A percentile compares a stretch with the other conserved stretches of the same genome.
phyloP scores from a whole-genome alignment of 2,113 vertebrate species.

The Boulengeromyrus knoepffleri region DNA sequence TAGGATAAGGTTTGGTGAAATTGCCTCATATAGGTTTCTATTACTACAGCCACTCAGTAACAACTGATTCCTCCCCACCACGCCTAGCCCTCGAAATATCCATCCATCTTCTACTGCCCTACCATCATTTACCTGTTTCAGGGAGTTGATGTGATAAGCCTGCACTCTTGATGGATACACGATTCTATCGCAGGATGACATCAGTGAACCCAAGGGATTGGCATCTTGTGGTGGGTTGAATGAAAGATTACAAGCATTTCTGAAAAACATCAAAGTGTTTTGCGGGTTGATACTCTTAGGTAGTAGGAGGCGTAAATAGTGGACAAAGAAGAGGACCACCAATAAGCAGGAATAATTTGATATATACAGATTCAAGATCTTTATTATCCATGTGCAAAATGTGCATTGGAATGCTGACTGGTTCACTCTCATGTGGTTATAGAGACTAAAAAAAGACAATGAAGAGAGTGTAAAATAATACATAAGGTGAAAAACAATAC shows the following conservation, averaged over 20 bases:
- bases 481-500: not conserved
- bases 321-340: not conserved
- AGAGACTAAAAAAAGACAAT: not conserved
- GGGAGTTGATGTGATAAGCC: not conserved
- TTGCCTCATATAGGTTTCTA: not conserved
- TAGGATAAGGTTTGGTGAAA: not conserved
- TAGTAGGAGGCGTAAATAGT: not conserved
- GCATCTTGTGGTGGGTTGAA: not conserved
- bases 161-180: not conserved
- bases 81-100: not conserved
- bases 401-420: not conserved
- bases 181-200: not conserved
- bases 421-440: not conserved
- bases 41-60: not conserved
- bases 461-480: not conserved
- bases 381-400: not conserved
- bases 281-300: not conserved
- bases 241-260: not conserved
- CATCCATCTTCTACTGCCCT: constrained; percentile 23
- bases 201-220: not conserved
- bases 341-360: not conserved
- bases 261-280: not conserved
- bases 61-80: not conserved
- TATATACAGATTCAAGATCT: not conserved
- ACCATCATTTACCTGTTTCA: not conserved